A percentile compares a stretch with the other conserved stretches of the same genome.
phyloP scores from a whole-genome alignment of 2,888 invertebrate genomes.

The Mamestra brassicae region DNA sequence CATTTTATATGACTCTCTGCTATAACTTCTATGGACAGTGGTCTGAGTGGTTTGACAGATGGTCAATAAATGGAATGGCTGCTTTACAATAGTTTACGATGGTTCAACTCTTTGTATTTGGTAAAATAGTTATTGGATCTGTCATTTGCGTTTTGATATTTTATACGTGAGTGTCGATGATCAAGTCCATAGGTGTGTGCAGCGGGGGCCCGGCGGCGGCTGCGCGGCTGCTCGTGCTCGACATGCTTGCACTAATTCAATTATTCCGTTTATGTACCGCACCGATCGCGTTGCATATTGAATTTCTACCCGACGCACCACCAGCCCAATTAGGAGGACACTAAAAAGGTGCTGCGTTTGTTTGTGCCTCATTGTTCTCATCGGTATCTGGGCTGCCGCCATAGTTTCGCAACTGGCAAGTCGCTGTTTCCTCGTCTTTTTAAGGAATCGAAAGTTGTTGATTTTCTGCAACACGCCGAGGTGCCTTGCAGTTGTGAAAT shows the following conservation, averaged over 20 bases:
- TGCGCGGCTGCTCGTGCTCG: conserved; percentile 76
- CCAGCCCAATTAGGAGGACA: conserved; percentile 88
- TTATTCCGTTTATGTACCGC: conserved; percentile 88
- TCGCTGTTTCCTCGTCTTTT: conserved; percentile 86
- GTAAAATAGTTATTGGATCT: conserved; percentile 12
- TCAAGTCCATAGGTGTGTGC: conserved; percentile 75
- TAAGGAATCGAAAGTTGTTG: conserved; percentile 89
- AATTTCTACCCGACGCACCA: conserved; percentile 84
- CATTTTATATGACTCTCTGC: neutral
- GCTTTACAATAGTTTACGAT: neutral
- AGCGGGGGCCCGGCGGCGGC: conserved; percentile 43
- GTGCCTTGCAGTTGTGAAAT: conserved; percentile 84
- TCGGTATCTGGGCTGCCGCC: conserved; percentile 84
- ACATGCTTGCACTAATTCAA: conserved; percentile 86
- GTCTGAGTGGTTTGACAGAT: conserved; percentile 1
- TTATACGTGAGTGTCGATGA: conserved; percentile 3
- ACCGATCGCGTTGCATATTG: conserved; percentile 88
- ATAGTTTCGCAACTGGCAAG: conserved; percentile 81
- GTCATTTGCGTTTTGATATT: conserved; percentile 23
- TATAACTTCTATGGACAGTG: conserved; percentile 13
- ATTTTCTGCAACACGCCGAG: conserved; percentile 79
- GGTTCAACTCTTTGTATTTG: neutral
- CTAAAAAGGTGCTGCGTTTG: conserved; percentile 87
- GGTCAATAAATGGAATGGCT: conserved; percentile 1
- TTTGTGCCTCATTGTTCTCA: conserved; percentile 87